Conservation (phyloP, 1,140 invertebrate genomes). For the Sminthurides bifidus region DNA sequence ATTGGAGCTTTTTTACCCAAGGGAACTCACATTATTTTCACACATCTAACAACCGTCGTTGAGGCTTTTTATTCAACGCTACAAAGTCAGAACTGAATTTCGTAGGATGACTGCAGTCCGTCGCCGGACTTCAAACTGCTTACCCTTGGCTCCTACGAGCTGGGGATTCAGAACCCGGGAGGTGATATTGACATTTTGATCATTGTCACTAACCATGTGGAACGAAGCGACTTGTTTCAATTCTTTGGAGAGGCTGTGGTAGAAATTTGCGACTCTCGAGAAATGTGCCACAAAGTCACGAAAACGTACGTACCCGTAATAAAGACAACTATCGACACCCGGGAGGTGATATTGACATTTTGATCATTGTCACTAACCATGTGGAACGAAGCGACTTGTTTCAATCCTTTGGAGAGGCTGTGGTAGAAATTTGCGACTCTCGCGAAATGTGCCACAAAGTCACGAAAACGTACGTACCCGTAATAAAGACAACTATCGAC, state of each 20-base stretch:
- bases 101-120: too few relatives aligned
- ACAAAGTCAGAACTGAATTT: too few relatives aligned
- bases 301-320: background rate
- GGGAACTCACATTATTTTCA: too few relatives aligned
- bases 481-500: background rate
- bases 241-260: too few relatives aligned
- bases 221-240: background rate
- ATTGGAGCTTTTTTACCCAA: too few relatives aligned
- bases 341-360: background rate
- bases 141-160: constrained; percentile 1
- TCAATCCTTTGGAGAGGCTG: too few relatives aligned
- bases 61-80: too few relatives aligned
- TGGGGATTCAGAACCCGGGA: background rate
- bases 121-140: too few relatives aligned
- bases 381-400: background rate
- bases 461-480: background rate
- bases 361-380: background rate
- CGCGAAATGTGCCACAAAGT: background rate
- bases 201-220: background rate
- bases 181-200: background rate
- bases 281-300: background rate
- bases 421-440: too few relatives aligned
- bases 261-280: too few relatives aligned
- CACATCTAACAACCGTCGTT: too few relatives aligned
- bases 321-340: background rate